Base-by-base conservation (phyloP, 2,888 invertebrate genomes). In the Epinotia ramella region DNA sequence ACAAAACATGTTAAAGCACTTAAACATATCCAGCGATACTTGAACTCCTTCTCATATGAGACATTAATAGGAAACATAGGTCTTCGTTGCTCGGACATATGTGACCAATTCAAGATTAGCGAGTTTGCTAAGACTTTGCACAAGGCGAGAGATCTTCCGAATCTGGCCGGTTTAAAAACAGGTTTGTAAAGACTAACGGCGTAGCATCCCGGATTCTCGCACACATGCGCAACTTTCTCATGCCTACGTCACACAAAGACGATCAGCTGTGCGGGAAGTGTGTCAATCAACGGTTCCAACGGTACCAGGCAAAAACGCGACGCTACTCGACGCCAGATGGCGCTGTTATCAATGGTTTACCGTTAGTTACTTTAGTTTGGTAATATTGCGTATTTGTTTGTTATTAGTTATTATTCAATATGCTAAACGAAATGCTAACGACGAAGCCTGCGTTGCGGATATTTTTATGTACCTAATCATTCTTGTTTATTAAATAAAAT, bases 181-280 rank as follows among this genome's bases (percentile, higher is more conserved):
- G 86, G 85, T 86, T 81, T 82, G 80, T 78, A 83, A 77, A 78
- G 82, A 81, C 84, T 83, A 83, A 85, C 82, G 78, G 80, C 79
- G 81, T 79, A 82, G 84, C 87, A 86, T 89, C 89, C 91, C 89
- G 90, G 91, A 90, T 88, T 83, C 80, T 81, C 84, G 81, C 88
- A 88, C 85, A 89, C 87, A 84, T 53, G 77, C 77, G 81, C 80
- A 84, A 80, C 74, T 80, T 82, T 80, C 81, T 82, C 79, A 83
- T 81, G 81, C 80, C 80, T 81, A 85, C 81, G 80, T 83, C 84
- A 83, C 85, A 82, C 87, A 83, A 82, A 86, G 84, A 79, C 78
- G 77, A 89, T 86, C 94, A 93, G 94, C 94, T 94, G 94, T 86
- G 88, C 83, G 80, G 82, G 89, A 94, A 89, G 84, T 94, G 89